Percentiles rank a stretch among this genome's conserved stretches.
Conservation (phyloP, 2,113 vertebrate genomes). For the Spermophilus dauricus region DNA sequence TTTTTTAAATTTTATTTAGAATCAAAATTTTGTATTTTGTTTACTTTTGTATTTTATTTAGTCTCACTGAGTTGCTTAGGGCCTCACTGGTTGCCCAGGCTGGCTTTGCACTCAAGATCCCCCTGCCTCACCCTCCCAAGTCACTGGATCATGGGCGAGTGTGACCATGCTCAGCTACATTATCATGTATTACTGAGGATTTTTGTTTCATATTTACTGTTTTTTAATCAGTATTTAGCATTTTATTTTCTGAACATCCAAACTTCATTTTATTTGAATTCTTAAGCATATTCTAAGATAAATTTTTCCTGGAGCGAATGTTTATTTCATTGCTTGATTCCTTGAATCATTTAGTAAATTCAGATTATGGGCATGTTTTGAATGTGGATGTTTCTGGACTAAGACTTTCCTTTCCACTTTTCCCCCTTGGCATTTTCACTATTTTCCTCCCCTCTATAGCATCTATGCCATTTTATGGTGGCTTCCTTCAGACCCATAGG, state of each 20-base stretch:
- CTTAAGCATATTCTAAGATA: neutral
- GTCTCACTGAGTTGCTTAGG: too few species aligned
- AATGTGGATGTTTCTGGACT: neutral
- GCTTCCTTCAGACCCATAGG: neutral
- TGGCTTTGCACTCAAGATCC: too few species aligned
- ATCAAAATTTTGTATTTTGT: too few species aligned
- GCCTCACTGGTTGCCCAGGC: too few species aligned
- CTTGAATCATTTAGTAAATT: neutral
- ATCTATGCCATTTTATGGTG: neutral
- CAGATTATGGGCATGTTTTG: neutral
- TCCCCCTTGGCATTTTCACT: neutral
- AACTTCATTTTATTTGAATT: neutral
- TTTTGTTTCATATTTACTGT: neutral
- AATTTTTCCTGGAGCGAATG: neutral
- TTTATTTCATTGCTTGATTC: neutral
- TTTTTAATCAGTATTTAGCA: neutral
- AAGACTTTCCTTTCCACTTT: neutral
- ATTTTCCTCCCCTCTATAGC: neutral
- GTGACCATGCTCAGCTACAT: too few species aligned
- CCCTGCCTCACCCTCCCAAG: too few species aligned
- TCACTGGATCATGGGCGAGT: too few species aligned
- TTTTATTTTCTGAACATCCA: neutral
- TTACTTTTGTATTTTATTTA: too few species aligned
- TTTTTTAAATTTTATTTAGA: too few species aligned
- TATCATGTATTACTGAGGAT: neutral